Conservation (phyloP, 2,113 vertebrate genomes). For the Leptobrachium ailaonicum region DNA sequence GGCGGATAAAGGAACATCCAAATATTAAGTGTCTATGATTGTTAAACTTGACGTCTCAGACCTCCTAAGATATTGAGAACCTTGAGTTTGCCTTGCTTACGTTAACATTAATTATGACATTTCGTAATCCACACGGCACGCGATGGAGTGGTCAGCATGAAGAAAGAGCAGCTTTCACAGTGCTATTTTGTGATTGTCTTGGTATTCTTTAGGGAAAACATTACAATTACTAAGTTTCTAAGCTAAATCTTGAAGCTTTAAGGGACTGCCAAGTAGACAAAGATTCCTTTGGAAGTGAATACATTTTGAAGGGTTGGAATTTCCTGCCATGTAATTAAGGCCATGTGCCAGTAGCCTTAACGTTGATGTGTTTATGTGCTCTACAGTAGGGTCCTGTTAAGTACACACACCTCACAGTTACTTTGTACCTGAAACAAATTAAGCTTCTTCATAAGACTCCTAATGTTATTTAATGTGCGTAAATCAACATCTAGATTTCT, state of each 20-base stretch:
- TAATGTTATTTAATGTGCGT: conserved; percentile 33
- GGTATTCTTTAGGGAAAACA: background rate
- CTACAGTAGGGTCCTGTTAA: conserved; percentile 40
- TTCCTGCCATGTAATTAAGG: conserved; percentile 29
- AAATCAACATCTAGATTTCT: conserved; percentile 32
- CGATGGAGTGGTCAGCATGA: too few relatives aligned
- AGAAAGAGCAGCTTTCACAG: background rate
- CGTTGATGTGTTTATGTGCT: conserved; percentile 39
- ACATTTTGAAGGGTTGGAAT: conserved; percentile 22
- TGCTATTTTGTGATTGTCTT: background rate
- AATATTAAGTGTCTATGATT: too few relatives aligned
- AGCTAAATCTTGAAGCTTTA: background rate
- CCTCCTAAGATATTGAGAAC: too few relatives aligned
- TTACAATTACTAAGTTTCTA: background rate
- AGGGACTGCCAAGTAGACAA: conserved; percentile 26
- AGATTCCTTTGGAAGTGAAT: conserved; percentile 24
- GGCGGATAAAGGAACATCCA: too few relatives aligned
- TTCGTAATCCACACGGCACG: too few relatives aligned
- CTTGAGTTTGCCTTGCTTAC: too few relatives aligned
- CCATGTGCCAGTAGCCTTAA: conserved; percentile 31
- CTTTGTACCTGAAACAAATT: conserved; percentile 38
- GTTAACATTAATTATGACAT: too few relatives aligned
- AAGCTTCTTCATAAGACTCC: conserved; percentile 21
- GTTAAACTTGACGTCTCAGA: too few relatives aligned
- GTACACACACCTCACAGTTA: conserved; percentile 26